Base-by-base conservation (phyloP, 2,797 vertebrate species). In the Chelon labrosus region DNA sequence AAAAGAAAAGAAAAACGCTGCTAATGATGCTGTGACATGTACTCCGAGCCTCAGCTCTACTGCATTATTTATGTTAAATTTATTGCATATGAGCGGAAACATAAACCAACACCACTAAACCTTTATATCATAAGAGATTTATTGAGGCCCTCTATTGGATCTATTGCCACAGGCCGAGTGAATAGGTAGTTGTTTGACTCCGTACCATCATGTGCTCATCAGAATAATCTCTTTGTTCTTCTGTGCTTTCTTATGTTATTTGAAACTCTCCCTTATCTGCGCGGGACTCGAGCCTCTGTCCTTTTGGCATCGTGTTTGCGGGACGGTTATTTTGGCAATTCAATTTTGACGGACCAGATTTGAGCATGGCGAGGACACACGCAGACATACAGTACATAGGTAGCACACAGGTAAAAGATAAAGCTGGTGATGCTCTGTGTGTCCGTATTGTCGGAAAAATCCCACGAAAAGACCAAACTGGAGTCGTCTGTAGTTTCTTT, bases 11-110 rank as follows among this genome's bases (percentile, higher is more conserved):
- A 56, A 25, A 53, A 39, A 47, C 17, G 35, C 59, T 51, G 13
- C 47, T 63, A 35, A 68, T 51, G 27, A 54, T 66, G 66, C 65
- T 60, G 49, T 38, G 44, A 54, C 17, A 49, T 46, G 61, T 56
- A 70, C 41, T 75, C 58, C 70, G 60, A 50, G 67, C 51, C 65
- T 70, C 20, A 65, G 14, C 44, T 58, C 75, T 77, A 80, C 81
- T 80, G 81, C 81, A 86, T 82, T 80, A 77, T 70, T 73, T 75
- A 68, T 77, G 65, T 64, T 35, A 61, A 64, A 58, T 77, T 16
- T 87, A 82, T 89, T 92, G 90, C 88, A 85, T 89, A 85, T 87
- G 50, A 66, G 79, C 71, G 25, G 49, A 88, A 69, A 77, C 22
- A 68, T 50, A 68, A 68, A 74, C 73, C 75, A 67, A 77, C 60